phyloP scores from a whole-genome alignment of 1,140 invertebrate species.

The Ruditapes philippinarum region DNA sequence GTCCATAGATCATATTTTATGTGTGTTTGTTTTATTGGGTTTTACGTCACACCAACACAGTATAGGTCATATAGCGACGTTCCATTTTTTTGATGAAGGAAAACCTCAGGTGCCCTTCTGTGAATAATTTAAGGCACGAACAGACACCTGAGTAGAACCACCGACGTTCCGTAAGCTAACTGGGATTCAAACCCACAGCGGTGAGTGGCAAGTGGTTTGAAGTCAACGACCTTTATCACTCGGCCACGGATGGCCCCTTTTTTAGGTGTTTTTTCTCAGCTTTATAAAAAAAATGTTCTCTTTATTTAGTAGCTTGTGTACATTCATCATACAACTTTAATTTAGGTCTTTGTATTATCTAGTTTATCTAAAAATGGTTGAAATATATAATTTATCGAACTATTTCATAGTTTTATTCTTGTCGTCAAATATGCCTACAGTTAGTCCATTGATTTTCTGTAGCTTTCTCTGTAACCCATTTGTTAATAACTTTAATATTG shows the following conservation, averaged over 20 bases:
- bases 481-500: not conserved
- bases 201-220: too few relatives aligned
- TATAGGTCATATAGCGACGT: too few relatives aligned
- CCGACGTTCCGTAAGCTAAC: too few relatives aligned
- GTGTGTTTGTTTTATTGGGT: too few relatives aligned
- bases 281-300: not conserved
- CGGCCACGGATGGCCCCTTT: too few relatives aligned
- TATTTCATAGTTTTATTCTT: not conserved
- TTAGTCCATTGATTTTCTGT: not conserved
- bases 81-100: too few relatives aligned
- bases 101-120: too few relatives aligned
- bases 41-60: too few relatives aligned
- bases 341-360: not conserved
- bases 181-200: too few relatives aligned
- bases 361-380: not conserved
- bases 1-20: not conserved
- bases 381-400: not conserved
- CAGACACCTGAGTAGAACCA: too few relatives aligned
- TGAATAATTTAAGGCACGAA: too few relatives aligned
- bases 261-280: not conserved
- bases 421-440: not conserved
- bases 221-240: too few relatives aligned
- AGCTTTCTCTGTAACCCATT: not conserved
- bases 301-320: not conserved
- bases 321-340: not conserved